Evolutionary conservation across 2,797 vertebrate genomes (phyloP), one percentile per base, ranked within the genome.

Genomic region (Podargus strigoides): DNA sequence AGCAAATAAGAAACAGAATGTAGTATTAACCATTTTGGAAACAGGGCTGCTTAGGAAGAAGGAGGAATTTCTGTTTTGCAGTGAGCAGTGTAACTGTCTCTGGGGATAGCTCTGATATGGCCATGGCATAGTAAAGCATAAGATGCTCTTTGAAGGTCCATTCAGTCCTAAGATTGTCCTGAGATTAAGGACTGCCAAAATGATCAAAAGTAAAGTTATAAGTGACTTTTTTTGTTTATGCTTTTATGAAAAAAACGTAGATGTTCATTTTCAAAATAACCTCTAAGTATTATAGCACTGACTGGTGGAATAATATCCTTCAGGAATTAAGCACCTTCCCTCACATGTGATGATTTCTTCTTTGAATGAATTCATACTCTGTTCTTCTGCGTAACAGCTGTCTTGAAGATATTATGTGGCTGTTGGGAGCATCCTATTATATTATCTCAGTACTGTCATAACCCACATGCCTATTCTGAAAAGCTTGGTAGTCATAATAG

Each of bases 401-500:
- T 3, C 20, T 83, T 42, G 23, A 69, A 59, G 39, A 23, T 23
- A 55, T 3, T 27, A 10, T 34, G 24, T 86, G 59, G 42, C 42
- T 55, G 27, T 59, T 74, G 44, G 36, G 68, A 67, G 13, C 15
- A 80, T 42, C 50, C 50, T 62, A 1, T 49, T 68, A 6, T 50
- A 76, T 70, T 70, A 52, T 58, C 16, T 79, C 34, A 49, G 41
- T 46, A 37, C 49, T 74, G 21, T 49, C 41, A 34, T 76, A 84
- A 68, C 27, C 12, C 14, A 64, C 28, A 19, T 12, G 66, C 4
- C 8, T 89, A 13, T 67, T 76, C 16, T 83, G 44, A 94, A 93
- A 94, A 89, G 32, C 79, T 68, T 63, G 49, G 42, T 76, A 62
- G 59, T 68, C 34, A 44, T 77, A 93, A 90, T 56, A 79, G 42